These are phyloP conservation scores for Julus scanicus DNA, from an alignment of 2,888 invertebrate genomes.

Conservation along the genomic window DNA sequence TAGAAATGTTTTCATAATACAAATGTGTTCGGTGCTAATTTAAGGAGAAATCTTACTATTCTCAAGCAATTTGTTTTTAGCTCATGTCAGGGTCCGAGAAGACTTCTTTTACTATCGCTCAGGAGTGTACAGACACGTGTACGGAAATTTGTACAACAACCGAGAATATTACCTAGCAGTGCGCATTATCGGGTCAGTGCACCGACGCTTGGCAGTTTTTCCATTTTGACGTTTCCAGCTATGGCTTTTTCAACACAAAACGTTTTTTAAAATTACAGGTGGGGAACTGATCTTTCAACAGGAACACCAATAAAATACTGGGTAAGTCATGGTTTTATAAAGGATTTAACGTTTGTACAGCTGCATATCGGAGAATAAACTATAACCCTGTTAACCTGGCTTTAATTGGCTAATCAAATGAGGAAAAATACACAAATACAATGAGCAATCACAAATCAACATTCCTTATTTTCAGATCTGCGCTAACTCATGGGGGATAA, in stretches of 20 bases:
- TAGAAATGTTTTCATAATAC: not conserved
- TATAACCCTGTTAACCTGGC: too few relatives aligned
- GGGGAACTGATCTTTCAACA: constrained; percentile 10
- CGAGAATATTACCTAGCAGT: constrained; percentile 24
- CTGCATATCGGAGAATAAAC: too few relatives aligned
- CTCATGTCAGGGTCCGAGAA: constrained; percentile 40
- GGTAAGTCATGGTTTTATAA: not conserved
- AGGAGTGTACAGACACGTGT: constrained; percentile 31
- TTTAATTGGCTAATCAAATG: too few relatives aligned
- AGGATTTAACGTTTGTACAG: too few relatives aligned
- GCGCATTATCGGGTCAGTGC: constrained; percentile 44
- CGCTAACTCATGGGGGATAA: constrained; percentile 24
- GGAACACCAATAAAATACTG: not conserved
- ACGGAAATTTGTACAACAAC: constrained; percentile 1
- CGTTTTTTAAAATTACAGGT: not conserved
- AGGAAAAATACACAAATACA: not conserved
- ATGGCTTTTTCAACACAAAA: not conserved
- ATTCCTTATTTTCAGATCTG: constrained; percentile 22
- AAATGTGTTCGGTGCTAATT: too few relatives aligned
- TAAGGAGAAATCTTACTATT: not conserved
- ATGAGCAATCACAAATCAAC: not conserved
- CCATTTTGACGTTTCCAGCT: not conserved
- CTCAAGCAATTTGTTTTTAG: not conserved
- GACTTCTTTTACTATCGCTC: constrained; percentile 46
- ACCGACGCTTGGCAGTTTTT: not conserved